Conservation (phyloP, 2,113 vertebrate species). For the Daboia siamensis region DNA sequence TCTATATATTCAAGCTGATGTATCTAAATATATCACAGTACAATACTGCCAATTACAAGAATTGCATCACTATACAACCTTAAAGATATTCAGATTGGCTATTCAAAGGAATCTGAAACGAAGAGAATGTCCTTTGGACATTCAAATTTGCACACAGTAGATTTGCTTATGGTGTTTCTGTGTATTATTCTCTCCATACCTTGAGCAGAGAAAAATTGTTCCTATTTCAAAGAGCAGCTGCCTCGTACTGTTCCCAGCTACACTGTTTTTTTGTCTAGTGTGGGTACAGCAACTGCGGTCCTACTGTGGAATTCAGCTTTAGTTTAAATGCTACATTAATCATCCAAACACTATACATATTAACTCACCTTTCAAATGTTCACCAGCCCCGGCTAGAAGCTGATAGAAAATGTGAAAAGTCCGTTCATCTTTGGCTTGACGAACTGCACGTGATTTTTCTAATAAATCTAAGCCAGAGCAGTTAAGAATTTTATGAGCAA, state of each 20-base stretch:
- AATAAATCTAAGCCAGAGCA: constrained; percentile 79
- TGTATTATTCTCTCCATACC: neutral
- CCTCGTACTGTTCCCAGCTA: neutral
- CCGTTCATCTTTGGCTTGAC: constrained; percentile 96
- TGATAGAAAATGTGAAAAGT: constrained; percentile 98
- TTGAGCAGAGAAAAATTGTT: neutral
- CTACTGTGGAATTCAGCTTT: accelerated
- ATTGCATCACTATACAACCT: neutral
- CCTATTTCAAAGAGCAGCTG: neutral
- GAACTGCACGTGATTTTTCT: constrained; percentile 96
- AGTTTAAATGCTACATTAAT: neutral
- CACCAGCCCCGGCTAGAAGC: constrained; percentile 88
- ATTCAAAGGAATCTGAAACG: neutral
- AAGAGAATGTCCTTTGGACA: neutral
- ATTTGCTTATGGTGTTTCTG: neutral
- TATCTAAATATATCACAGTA: neutral
- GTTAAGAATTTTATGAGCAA: constrained; percentile 70
- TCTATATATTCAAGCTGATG: neutral
- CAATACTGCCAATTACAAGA: neutral
- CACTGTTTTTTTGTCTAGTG: neutral
- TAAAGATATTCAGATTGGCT: neutral
- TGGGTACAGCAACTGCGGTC: neutral
- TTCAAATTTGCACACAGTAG: neutral
- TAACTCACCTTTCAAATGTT: constrained; percentile 90
- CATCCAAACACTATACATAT: neutral